Evolutionary conservation across 1,140 invertebrate genomes (phyloP), one percentile per base, ranked within the genome.

Genomic region (Trinorchestia longiramus): DNA sequence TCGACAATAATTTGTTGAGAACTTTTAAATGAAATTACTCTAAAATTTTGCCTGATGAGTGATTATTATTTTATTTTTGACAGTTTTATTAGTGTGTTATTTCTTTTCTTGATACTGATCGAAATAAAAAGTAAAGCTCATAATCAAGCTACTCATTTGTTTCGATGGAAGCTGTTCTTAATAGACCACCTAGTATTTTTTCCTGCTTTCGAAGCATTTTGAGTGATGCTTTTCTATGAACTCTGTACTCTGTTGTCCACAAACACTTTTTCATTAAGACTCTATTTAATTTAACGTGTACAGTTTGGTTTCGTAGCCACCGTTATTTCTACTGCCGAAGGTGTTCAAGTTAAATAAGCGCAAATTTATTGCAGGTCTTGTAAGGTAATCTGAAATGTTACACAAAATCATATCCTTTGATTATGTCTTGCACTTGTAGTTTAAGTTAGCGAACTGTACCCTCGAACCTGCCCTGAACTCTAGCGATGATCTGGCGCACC

Each of bases 301-400:
- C 62, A 77, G 62, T 77, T 77, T 36, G 62, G 41, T 91, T 91
- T 43, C 41, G 43, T 91, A 91, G 88, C 43, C 4, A 91, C 8
- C 43, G 11, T 91, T 91, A 17, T 91, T 42, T 8, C 43, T 42
- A 44, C 88, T 91, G 88, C 88, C 88, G 41, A 17, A 43, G 41
- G 88, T 91, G 88, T 91, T 91, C 88, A 91, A 44, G 41, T 91
- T 91, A 43, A 91, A 3, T 42, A 43, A 91, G 43, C 88, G 36
- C 43, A 77, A 77, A 77, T 77, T 77, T 77, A 77, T 77, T 77
- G 62, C 62, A 23, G n/a, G 47, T 77, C 62, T 36, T 77, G 62
- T 28, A 23, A 77, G 36, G 62, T 77, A 23, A 23, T 77, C 36
- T 15, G 28, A 11, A 19, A 28, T 28, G 62, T 77, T 77, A 28